These are phyloP conservation scores for Rana temporaria DNA, from an alignment of 2,113 vertebrate species.

Conservation along the genomic window DNA sequence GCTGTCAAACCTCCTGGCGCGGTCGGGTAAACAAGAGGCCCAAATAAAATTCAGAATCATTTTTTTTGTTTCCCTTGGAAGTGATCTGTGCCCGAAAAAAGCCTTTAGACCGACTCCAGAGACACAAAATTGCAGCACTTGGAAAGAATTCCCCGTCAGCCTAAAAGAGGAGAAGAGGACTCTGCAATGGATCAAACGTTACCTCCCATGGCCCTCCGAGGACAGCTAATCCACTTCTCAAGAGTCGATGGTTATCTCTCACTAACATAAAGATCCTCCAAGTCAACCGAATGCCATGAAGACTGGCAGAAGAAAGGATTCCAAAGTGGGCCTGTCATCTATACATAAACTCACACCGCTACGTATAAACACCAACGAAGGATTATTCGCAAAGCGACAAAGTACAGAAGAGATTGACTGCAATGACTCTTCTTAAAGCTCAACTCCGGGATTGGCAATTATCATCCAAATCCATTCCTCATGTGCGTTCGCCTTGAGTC, in stretches of 20 bases:
- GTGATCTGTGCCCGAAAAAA: constrained; percentile 13
- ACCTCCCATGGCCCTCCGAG: not conserved
- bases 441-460: too few species aligned
- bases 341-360: not conserved
- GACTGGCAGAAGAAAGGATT: not conserved
- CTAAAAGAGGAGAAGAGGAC: not conserved
- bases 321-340: not conserved
- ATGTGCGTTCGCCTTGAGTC: too few species aligned
- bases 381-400: too few species aligned
- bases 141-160: constrained; percentile 13
- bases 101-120: not conserved
- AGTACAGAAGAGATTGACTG: too few species aligned
- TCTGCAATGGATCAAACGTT: constrained; percentile 15
- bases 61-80: not conserved
- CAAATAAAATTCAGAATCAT: not conserved
- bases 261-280: not conserved
- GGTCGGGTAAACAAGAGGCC: too few species aligned
- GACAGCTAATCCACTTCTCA: not conserved
- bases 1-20: too few species aligned
- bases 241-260: constrained; percentile 3
- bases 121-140: not conserved
- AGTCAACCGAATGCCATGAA: not conserved
- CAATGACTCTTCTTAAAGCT: too few species aligned
- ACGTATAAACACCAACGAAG: not conserved
- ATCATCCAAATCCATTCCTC: too few species aligned